Conservation (phyloP, 37 sponge, comb jelly and placozoan genomes). For the Ianthella basta region DNA sequence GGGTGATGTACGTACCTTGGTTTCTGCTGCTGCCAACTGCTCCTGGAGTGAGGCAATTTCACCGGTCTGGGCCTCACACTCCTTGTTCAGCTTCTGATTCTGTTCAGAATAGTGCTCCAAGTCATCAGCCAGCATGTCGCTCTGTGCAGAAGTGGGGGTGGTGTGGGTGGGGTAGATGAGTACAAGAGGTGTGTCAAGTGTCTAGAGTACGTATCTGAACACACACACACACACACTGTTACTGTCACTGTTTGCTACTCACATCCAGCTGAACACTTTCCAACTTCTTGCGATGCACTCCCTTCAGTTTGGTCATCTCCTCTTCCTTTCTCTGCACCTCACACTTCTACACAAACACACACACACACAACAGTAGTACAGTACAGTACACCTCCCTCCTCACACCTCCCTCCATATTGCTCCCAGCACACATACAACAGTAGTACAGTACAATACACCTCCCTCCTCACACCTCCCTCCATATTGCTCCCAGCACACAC, state of each 20-base stretch:
- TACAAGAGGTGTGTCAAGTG: constrained; percentile 3
- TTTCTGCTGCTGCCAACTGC: neutral
- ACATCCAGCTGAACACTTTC: constrained; percentile 18
- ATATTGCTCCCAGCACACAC: neutral
- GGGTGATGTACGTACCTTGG: neutral
- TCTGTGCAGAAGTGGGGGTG: neutral
- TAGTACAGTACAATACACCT: too few species aligned
- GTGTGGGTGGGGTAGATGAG: neutral
- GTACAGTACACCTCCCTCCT: too few species aligned
- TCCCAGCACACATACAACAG: too few species aligned
- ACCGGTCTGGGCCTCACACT: constrained; percentile 42
- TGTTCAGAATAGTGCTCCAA: constrained; percentile 67
- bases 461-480: neutral
- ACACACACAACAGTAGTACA: too few species aligned
- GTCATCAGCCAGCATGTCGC: constrained; percentile 62
- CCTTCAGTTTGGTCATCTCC: neutral
- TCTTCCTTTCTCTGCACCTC: neutral
- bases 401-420: too few species aligned
- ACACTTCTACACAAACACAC: neutral
- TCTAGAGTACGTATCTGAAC: neutral
- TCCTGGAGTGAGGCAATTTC: constrained; percentile 36
- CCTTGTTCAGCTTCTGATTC: constrained; percentile 61
- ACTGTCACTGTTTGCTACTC: constrained; percentile 3
- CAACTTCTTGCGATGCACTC: neutral
- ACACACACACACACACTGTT: constrained; percentile 28